Evolutionary conservation across 2,888 invertebrate genomes (phyloP).

Genomic region (Apoda limacodes): DNA sequence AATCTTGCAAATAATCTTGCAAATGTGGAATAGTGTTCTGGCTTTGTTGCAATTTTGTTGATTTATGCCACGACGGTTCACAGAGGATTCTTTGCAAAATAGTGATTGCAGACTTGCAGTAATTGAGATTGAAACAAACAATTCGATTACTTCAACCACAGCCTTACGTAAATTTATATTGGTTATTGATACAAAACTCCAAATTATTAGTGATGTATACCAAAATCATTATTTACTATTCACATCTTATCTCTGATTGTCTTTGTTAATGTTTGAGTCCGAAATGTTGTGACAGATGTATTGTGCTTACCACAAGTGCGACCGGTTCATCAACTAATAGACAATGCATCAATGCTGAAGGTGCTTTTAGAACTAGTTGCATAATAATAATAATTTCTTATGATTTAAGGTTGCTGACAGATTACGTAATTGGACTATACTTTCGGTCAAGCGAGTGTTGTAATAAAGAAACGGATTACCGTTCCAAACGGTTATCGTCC

Average conservation of each 20-base stretch:
- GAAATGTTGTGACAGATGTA: conserved; percentile 25
- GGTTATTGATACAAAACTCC: conserved; percentile 29
- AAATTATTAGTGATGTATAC: conserved; percentile 30
- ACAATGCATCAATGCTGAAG: background rate
- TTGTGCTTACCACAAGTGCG: background rate
- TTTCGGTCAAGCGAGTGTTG: background rate
- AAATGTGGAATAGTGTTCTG: no score
- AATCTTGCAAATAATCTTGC: no score
- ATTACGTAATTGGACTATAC: background rate
- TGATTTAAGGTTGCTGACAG: background rate
- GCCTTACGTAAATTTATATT: conserved; percentile 35
- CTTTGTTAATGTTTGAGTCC: conserved; percentile 24
- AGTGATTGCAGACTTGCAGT: conserved; percentile 29
- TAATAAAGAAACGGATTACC: background rate
- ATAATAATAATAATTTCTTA: background rate
- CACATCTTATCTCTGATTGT: conserved; percentile 32
- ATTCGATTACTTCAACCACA: conserved; percentile 27
- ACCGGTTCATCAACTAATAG: background rate
- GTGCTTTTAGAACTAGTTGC: background rate
- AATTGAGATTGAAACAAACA: conserved; percentile 26
- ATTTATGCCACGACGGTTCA: conserved; percentile 38
- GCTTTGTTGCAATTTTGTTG: no score
- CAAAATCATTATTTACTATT: conserved; percentile 33
- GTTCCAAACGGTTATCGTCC: background rate
- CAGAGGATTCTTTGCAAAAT: conserved; percentile 28